Percentiles rank a stretch among this genome's conserved stretches.
Conservation (phyloP, 2,888 invertebrate genomes). For the Crematogaster levior region DNA sequence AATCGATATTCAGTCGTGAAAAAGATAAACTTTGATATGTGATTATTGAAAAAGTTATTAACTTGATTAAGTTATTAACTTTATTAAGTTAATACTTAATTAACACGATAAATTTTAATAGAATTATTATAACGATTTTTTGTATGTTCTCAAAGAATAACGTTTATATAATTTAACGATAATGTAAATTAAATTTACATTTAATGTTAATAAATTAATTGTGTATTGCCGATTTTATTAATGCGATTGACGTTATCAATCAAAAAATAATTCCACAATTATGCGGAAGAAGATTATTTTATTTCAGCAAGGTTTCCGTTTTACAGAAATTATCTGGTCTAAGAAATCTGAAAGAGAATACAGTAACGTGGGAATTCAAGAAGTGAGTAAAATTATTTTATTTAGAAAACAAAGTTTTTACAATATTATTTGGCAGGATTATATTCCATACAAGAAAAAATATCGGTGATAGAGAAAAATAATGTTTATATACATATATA, state of each 20-base stretch:
- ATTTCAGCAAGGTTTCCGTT: conserved; percentile 8
- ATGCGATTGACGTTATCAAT: background rate
- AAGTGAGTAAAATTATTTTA: background rate
- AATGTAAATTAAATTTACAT: conserved; percentile 4
- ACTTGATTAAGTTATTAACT: no score
- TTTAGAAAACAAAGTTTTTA: background rate
- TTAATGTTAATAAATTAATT: background rate
- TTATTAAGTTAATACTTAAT: no score
- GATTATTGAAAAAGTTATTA: background rate
- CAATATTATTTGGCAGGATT: background rate
- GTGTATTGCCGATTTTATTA: background rate
- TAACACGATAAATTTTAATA: background rate
- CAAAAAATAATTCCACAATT: background rate
- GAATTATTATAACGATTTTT: background rate
- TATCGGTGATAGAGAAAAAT: background rate
- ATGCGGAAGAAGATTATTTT: background rate
- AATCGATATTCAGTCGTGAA: background rate
- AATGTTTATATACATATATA: background rate
- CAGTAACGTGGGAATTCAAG: background rate
- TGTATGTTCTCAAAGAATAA: background rate
- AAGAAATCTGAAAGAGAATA: background rate
- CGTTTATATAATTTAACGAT: background rate
- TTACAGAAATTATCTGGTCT: background rate
- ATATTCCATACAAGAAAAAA: background rate
- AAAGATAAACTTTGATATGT: background rate